phyloP scores from a whole-genome alignment of 2,113 vertebrate genomes.

The Gymnogyps californianus region DNA sequence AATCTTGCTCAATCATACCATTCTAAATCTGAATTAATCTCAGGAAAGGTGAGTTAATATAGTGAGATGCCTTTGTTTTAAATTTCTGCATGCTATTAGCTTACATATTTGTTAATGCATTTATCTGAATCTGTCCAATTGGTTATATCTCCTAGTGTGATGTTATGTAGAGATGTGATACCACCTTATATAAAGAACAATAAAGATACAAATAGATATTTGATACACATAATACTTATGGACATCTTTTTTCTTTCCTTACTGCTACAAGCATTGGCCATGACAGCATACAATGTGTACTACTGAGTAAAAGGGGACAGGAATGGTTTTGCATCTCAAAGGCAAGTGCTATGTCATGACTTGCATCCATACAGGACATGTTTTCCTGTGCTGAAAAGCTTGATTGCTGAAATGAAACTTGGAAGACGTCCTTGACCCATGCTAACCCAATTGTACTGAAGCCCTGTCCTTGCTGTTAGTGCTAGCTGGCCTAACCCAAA shows the following conservation, averaged over 20 bases:
- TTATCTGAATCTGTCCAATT: neutral
- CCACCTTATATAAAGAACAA: neutral
- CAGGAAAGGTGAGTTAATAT: neutral
- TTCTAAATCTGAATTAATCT: neutral
- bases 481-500: neutral
- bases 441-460: neutral
- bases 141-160: neutral
- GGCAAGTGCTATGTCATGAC: neutral
- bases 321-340: neutral
- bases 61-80: neutral
- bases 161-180: neutral
- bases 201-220: neutral
- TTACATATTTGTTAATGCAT: neutral
- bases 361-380: neutral
- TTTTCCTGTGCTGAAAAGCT: neutral
- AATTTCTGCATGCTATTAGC: neutral
- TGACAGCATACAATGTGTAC: neutral
- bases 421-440: neutral
- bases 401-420: neutral
- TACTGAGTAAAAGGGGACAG: neutral
- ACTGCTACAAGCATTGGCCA: neutral
- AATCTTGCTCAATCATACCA: neutral
- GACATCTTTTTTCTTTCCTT: neutral
- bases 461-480: neutral
- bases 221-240: neutral